phyloP scores from a whole-genome alignment of 2,888 invertebrate genomes.

The Lobophora halterata region DNA sequence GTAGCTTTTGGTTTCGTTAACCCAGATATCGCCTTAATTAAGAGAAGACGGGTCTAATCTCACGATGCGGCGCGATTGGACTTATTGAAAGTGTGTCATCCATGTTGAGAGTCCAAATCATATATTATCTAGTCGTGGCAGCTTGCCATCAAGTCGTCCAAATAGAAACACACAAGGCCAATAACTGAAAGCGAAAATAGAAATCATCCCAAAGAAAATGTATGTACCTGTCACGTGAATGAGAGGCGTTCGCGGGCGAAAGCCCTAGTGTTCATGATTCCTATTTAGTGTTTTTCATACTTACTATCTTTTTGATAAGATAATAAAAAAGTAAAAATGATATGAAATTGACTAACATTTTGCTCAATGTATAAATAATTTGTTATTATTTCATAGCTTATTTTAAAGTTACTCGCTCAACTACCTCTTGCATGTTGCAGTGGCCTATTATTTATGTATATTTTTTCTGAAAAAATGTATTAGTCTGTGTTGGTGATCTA shows the following conservation, averaged over 20 bases:
- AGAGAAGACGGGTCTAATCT: slow-evolving; percentile 51
- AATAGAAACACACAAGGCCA: slow-evolving; percentile 72
- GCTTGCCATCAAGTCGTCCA: slow-evolving; percentile 57
- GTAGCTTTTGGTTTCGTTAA: slow-evolving; percentile 73
- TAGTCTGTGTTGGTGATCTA: no score
- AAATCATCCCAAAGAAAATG: slow-evolving; percentile 42
- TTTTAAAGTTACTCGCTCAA: no score
- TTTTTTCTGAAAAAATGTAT: no score
- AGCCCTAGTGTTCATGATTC: no score
- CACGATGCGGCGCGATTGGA: slow-evolving; percentile 39
- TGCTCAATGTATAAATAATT: no score
- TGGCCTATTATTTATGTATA: no score
- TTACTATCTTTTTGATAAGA: no score
- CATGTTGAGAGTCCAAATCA: slow-evolving; percentile 55
- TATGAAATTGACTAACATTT: no score
- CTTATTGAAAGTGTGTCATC: slow-evolving; percentile 64
- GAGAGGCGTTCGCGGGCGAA: slow-evolving; percentile 5
- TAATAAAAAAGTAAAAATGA: no score
- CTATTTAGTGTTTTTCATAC: no score
- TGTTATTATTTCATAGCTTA: no score
- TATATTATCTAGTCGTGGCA: slow-evolving; percentile 72
- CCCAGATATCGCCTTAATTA: slow-evolving; percentile 73
- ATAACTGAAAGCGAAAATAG: slow-evolving; percentile 66
- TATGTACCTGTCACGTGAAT: slow-evolving; percentile 25
- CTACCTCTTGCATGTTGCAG: no score